Conservation (phyloP, 2,888 invertebrate species). For the Amphimallon solstitiale region DNA sequence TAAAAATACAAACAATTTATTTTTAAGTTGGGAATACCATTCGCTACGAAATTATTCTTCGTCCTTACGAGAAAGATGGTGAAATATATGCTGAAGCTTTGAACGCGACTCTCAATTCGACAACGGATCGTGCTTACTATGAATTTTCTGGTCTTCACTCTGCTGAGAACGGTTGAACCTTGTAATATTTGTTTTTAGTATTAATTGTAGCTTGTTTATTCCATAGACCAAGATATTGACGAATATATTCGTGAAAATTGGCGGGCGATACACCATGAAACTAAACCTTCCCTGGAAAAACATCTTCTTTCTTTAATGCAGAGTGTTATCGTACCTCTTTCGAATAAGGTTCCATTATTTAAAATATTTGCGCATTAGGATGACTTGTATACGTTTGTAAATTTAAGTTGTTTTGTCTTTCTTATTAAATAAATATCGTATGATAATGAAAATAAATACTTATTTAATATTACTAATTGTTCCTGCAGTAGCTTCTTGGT, state of each 20-base stretch:
- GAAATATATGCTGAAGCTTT: neutral
- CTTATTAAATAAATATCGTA: no score
- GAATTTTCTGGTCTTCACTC: neutral
- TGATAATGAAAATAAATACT: no score
- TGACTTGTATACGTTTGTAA: no score
- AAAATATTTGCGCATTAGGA: neutral
- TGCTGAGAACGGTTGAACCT: neutral
- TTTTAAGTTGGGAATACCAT: constrained; percentile 2
- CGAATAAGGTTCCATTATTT: neutral
- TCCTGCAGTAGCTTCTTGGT: no score
- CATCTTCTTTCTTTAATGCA: neutral
- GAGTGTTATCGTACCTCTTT: neutral
- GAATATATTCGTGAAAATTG: neutral
- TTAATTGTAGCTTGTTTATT: neutral
- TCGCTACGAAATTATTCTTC: neutral
- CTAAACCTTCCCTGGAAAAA: neutral
- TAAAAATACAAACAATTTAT: neutral
- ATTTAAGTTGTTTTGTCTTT: no score
- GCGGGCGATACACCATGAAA: neutral
- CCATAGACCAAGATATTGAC: constrained; percentile 3
- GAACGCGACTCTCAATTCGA: neutral
- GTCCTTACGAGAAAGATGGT: constrained; percentile 10
- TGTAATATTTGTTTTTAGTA: no score
- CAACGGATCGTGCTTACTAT: neutral
- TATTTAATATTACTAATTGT: no score